These are phyloP conservation scores for Crotalus tigris DNA, from an alignment of 2,113 vertebrate species.

Conservation along the genomic window DNA sequence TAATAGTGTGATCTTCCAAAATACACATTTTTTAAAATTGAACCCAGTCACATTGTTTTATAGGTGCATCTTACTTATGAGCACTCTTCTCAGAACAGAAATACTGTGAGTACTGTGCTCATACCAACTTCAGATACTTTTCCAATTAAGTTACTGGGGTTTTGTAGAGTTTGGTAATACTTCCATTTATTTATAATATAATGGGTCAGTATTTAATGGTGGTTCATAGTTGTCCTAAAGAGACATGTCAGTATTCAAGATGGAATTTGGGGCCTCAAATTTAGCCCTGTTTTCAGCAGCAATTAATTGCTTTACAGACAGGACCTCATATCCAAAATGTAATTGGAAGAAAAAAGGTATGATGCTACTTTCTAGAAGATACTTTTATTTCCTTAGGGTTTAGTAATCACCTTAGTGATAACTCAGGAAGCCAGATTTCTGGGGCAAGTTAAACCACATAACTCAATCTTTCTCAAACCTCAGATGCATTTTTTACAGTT, in stretches of 20 bases:
- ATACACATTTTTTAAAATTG: neutral
- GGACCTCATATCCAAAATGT: neutral
- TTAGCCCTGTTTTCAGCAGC: neutral
- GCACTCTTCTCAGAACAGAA: neutral
- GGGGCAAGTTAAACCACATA: neutral
- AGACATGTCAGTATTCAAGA: neutral
- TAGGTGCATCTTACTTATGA: neutral
- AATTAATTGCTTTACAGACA: neutral
- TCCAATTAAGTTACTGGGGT: neutral
- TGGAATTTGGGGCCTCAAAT: neutral
- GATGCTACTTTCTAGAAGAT: neutral
- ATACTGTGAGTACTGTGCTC: neutral
- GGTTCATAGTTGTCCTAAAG: neutral
- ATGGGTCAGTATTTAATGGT: neutral
- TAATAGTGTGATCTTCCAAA: neutral
- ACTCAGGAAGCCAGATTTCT: neutral
- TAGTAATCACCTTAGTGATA: neutral
- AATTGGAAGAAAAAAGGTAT: neutral
- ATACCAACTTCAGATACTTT: neutral
- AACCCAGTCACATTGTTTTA: neutral
- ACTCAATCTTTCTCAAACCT: neutral
- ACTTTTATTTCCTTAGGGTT: neutral
- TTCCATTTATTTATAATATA: neutral
- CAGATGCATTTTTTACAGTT: neutral
- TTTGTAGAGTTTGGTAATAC: neutral